Evolutionary conservation across 1,140 invertebrate genomes (phyloP).

Genomic region (Whitmania pigra): DNA sequence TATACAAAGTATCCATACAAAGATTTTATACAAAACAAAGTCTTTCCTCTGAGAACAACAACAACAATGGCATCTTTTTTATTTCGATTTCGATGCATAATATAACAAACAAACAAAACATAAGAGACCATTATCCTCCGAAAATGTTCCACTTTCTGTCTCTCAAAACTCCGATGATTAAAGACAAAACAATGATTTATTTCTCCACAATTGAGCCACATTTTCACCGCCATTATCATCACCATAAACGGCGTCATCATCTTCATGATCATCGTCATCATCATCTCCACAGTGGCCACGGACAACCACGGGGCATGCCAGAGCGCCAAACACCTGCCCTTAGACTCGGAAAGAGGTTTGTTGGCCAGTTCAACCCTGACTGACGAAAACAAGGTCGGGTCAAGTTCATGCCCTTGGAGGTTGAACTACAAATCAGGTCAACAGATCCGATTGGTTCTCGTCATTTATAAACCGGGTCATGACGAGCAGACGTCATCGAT

Average conservation of each 20-base stretch:
- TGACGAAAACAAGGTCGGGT: slow-evolving; percentile 8
- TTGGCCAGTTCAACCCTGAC: slow-evolving; percentile 4
- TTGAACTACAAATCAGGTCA: slow-evolving; percentile 2
- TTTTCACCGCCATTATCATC: background rate
- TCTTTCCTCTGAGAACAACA: too few relatives aligned
- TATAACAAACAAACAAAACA: too few relatives aligned
- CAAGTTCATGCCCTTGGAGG: slow-evolving; percentile 2
- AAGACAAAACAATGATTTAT: too few relatives aligned
- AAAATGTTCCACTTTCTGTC: too few relatives aligned
- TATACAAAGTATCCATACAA: too few relatives aligned
- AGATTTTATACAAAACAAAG: too few relatives aligned
- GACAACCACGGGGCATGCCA: background rate
- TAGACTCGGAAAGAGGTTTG: background rate
- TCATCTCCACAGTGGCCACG: background rate
- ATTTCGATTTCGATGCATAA: too few relatives aligned
- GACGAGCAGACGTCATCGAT: background rate
- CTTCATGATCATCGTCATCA: background rate
- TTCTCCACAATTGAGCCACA: too few relatives aligned
- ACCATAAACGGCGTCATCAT: background rate
- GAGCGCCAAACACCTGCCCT: background rate
- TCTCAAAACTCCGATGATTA: too few relatives aligned
- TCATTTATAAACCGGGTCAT: slow-evolving; percentile 7
- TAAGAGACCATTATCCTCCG: too few relatives aligned
- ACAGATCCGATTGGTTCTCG: slow-evolving; percentile 12
- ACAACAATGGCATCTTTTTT: too few relatives aligned